phyloP scores from a whole-genome alignment of 2,113 vertebrate genomes.

The Oncorhynchus keta region DNA sequence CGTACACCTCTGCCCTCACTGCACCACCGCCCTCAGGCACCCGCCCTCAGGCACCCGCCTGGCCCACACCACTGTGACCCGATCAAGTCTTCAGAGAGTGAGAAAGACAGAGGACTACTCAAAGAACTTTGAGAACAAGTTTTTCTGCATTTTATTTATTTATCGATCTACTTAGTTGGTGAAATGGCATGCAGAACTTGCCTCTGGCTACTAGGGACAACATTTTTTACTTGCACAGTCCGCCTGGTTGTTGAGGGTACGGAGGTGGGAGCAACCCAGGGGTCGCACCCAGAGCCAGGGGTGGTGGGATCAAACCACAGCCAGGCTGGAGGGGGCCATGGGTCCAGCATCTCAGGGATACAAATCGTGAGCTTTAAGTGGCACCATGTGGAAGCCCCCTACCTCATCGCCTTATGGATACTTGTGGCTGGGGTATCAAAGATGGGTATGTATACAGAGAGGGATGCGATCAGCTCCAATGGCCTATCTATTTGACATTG shows the following conservation, averaged over 20 bases:
- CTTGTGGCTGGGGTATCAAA: constrained; percentile 86
- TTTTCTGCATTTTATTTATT: neutral
- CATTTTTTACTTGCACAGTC: constrained; percentile 32
- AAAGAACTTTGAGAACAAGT: neutral
- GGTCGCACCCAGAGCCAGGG: neutral
- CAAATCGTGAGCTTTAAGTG: constrained; percentile 83
- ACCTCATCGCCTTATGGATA: constrained; percentile 83
- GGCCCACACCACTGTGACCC: too few relatives aligned
- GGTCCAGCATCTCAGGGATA: constrained; percentile 49
- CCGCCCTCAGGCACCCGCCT: too few relatives aligned
- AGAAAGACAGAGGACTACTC: neutral
- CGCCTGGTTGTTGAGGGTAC: neutral
- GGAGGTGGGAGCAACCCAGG: neutral
- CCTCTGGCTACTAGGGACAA: constrained; percentile 31
- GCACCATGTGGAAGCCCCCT: constrained; percentile 84
- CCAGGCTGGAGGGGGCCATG: neutral
- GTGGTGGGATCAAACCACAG: constrained; percentile 6
- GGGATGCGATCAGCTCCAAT: neutral
- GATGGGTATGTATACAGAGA: constrained; percentile 76
- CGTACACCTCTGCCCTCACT: constrained; percentile 10
- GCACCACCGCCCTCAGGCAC: too few relatives aligned
- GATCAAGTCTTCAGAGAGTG: too few relatives aligned
- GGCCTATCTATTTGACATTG: too few relatives aligned
- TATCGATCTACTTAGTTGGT: neutral
- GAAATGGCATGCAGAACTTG: constrained; percentile 45